Evolutionary conservation across 2,113 vertebrate genomes (phyloP).

Genomic region (Rhinolophus sinicus): DNA sequence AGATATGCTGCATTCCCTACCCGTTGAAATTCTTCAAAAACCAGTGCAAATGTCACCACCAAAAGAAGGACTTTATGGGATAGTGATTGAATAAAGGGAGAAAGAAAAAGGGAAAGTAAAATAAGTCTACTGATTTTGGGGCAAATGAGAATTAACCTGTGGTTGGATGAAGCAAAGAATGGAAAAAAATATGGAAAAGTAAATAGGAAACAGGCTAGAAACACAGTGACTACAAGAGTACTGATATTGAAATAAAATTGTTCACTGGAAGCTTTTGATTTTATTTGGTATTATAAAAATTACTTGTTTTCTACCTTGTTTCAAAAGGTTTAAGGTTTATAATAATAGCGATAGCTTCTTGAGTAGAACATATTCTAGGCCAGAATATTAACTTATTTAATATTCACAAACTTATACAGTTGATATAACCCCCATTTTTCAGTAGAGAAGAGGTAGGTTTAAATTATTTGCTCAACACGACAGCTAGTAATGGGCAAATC

Average conservation of each 20-base stretch:
- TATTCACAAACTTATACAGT: not conserved
- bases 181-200: not conserved
- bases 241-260: not conserved
- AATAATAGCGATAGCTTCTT: not conserved
- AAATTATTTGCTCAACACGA: not conserved
- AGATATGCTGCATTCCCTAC: not conserved
- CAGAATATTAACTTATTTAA: not conserved
- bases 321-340: not conserved
- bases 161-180: not conserved
- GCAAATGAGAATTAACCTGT: not conserved
- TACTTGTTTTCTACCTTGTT: slow-evolving; percentile 13
- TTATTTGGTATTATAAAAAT: not conserved
- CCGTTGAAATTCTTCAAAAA: not conserved
- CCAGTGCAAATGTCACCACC: not conserved
- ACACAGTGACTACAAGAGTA: not conserved
- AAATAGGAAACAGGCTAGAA: not conserved
- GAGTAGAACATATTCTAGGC: not conserved
- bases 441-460: not conserved
- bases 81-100: not conserved
- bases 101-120: not conserved
- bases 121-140: not conserved
- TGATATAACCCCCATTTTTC: not conserved
- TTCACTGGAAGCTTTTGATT: not conserved
- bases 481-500: not conserved
- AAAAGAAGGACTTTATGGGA: not conserved